Evolutionary conservation across 1,140 invertebrate genomes (phyloP).

Genomic region (Mamestra configurata): DNA sequence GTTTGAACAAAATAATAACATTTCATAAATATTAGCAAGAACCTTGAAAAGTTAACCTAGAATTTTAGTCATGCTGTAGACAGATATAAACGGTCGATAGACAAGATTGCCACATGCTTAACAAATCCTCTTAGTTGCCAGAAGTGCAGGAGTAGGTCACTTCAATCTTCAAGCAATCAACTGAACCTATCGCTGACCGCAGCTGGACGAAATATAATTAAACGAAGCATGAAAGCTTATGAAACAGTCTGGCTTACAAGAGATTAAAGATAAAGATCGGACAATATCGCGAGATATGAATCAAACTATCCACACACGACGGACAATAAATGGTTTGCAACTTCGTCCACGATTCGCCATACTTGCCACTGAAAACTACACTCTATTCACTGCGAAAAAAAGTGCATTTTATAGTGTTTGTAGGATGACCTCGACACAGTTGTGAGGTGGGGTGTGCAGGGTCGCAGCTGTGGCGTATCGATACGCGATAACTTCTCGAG

Average conservation of each 20-base stretch:
- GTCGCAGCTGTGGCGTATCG: constrained; percentile 40
- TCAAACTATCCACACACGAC: constrained; percentile 31
- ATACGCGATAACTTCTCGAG: constrained; percentile 16
- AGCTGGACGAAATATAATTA: not conserved
- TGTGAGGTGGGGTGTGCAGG: constrained; percentile 17
- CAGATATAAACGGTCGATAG: not conserved
- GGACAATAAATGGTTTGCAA: constrained; percentile 30
- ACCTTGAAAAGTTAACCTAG: not conserved
- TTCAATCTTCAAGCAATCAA: not conserved
- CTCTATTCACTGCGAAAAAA: not conserved
- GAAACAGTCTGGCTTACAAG: not conserved
- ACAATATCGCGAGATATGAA: constrained; percentile 46
- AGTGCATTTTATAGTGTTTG: not conserved
- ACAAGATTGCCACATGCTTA: not conserved
- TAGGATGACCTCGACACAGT: constrained; percentile 18
- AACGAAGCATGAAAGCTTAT: not conserved
- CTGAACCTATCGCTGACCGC: not conserved
- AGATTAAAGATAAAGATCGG: constrained; percentile 20
- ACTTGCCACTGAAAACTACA: not conserved
- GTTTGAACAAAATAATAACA: not conserved
- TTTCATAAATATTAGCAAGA: not conserved
- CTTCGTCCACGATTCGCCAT: not conserved
- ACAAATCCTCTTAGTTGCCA: no score
- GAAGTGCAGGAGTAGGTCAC: not conserved
- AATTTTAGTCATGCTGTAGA: not conserved